Evolutionary conservation across 1,140 invertebrate species (phyloP), one percentile per base, ranked within the genome.

Genomic region (Sipha flava): DNA sequence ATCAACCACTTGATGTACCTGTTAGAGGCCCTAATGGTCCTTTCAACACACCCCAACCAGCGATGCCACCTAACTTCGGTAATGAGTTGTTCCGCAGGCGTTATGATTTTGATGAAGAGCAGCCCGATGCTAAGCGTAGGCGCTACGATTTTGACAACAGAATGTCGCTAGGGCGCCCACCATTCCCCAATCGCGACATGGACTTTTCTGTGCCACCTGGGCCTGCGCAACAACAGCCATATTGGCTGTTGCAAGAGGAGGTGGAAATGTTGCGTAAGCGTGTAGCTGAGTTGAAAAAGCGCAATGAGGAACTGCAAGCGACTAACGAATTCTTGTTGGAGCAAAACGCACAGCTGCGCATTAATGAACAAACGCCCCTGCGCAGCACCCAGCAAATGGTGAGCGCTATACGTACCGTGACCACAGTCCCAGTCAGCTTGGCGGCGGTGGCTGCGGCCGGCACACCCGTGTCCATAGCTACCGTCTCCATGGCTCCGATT

Each of bases 241-340:
- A 77, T 57, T 77, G 73, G 73, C 10, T 77, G 52, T 77, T 77
- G 73, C 73, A 77, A 77, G 73, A 93, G 82, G 92, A 94, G 84
- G 93, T 93, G 85, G 86, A 86, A 49, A 86, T 92, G 80, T 84
- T 94, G 47, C 87, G 91, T 81, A 89, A 91, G 81, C 90, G 91
- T 84, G 89, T 94, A 72, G 90, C 92, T 54, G 91, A 93, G 82
- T 84, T 94, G 64, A 92, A 92, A 84, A 91, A 91, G 82, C 89
- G 90, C 84, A 89, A 89, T 80, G 82, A 81, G 47, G 81, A 82
- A 81, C 59, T 93, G 62, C 91, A 90, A n/a, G 91, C 92, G 7
- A 92, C 92, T 3, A 94, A 94, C 85, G 92, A 94, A 84, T 93
- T 93, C 84, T 86, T 94, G 0, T 84, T 94, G 64, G 92, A 93